These are phyloP conservation scores for Callaeas wilsoni DNA, from an alignment of 2,113 vertebrate species.

Conservation along the genomic window DNA sequence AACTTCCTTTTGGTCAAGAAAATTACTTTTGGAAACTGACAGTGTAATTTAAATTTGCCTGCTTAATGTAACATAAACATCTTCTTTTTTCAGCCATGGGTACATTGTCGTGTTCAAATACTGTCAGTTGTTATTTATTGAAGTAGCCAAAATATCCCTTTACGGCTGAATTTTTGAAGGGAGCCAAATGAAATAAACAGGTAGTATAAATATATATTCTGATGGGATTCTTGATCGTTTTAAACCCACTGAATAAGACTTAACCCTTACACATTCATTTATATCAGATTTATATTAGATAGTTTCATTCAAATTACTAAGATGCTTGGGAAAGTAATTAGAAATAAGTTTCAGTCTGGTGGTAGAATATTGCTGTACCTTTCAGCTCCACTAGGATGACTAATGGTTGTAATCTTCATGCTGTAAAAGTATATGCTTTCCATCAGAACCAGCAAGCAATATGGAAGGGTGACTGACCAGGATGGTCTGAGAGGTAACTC, in stretches of 20 bases:
- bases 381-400: not conserved
- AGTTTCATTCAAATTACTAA: not conserved
- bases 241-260: not conserved
- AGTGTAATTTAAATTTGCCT: not conserved
- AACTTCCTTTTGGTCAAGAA: not conserved
- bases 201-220: not conserved
- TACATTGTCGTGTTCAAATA: not conserved
- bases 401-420: not conserved
- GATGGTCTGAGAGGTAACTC: not conserved
- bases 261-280: not conserved
- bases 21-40: not conserved
- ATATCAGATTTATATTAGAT: not conserved
- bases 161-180: not conserved
- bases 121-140: not conserved
- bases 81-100: not conserved
- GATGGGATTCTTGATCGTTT: not conserved
- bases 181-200: not conserved
- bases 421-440: not conserved
- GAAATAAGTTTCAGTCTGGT: not conserved
- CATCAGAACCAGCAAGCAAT: not conserved
- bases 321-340: not conserved
- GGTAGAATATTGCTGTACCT: not conserved
- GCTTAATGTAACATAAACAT: not conserved
- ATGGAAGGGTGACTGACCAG: not conserved
- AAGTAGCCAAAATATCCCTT: not conserved